Percentiles rank a stretch among this genome's conserved stretches.
Conservation (phyloP, 2,888 invertebrate species). For the Diplolepis rosae region DNA sequence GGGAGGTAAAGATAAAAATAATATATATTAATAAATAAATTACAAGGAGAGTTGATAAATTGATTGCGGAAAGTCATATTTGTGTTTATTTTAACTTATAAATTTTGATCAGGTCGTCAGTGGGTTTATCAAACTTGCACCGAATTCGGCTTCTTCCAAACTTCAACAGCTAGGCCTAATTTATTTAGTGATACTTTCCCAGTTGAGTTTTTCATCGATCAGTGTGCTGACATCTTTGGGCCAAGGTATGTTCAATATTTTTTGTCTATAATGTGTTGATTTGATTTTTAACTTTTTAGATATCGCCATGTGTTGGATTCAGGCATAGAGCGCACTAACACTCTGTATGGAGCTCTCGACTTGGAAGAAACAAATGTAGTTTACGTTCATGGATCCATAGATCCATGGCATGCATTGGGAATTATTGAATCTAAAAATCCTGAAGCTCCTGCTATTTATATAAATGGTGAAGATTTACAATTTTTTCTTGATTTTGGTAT, state of each 20-base stretch:
- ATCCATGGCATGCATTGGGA: conserved; percentile 91
- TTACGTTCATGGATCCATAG: conserved; percentile 91
- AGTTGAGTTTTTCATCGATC: conserved; percentile 84
- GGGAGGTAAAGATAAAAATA: conserved; percentile 76
- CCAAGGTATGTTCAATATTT: conserved; percentile 75
- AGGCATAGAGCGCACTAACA: conserved; percentile 84
- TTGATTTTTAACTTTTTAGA: conserved; percentile 33
- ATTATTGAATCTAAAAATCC: conserved; percentile 77
- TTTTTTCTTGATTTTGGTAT: conserved; percentile 1
- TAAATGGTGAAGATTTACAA: conserved; percentile 77
- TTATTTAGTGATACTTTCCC: conserved; percentile 86
- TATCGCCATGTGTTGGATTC: conserved; percentile 76
- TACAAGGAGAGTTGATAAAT: not conserved
- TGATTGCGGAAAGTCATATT: not conserved
- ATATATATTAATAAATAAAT: conserved; percentile 29
- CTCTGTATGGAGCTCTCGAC: conserved; percentile 84
- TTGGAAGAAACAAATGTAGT: conserved; percentile 84
- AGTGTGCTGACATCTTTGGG: conserved; percentile 90
- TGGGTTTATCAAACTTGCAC: conserved; percentile 98
- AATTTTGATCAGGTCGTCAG: conserved; percentile 79
- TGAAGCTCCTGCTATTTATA: conserved; percentile 82
- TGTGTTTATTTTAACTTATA: conserved; percentile 23
- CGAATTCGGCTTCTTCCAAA: conserved; percentile 97
- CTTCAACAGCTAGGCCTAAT: conserved; percentile 81
- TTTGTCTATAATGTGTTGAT: not conserved